Conservation (phyloP, 2,797 vertebrate species). For the Amblyopsis hoosieri region DNA sequence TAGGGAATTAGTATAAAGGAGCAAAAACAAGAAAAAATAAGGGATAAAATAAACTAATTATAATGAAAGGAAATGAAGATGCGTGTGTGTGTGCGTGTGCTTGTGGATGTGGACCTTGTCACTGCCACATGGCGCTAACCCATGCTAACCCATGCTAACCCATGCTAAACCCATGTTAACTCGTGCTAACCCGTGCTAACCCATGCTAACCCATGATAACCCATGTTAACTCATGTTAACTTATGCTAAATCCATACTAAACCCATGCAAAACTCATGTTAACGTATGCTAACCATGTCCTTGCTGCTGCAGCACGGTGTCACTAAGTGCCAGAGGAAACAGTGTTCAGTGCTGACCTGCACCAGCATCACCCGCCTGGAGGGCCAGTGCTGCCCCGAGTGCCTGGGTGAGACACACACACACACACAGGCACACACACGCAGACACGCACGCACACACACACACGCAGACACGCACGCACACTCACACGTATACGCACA, state of each 20-base stretch:
- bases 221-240: no score
- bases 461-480: neutral
- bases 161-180: no score
- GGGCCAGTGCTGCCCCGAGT: slow-evolving; percentile 87
- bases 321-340: slow-evolving; percentile 91
- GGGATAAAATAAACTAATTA: neutral
- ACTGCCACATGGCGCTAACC: no score
- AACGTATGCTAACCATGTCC: slow-evolving; percentile 3
- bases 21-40: no score
- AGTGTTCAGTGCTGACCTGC: slow-evolving; percentile 82
- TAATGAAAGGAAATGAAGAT: neutral
- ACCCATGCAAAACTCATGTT: neutral
- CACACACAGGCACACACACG: slow-evolving; percentile 17
- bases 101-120: no score
- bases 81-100: no score
- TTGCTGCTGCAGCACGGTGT: slow-evolving; percentile 83
- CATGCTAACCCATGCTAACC: no score
- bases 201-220: no score
- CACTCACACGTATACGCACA: neutral
- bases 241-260: no score
- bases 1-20: no score
- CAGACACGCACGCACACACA: slow-evolving; percentile 11
- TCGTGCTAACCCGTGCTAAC: no score
- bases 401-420: slow-evolving; percentile 76
- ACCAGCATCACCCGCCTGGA: slow-evolving; percentile 76